A percentile compares a stretch with the other conserved stretches of the same genome.
Evolutionary conservation across 2,113 vertebrate genomes (phyloP).

Genomic region (Notiomystis cincta): DNA sequence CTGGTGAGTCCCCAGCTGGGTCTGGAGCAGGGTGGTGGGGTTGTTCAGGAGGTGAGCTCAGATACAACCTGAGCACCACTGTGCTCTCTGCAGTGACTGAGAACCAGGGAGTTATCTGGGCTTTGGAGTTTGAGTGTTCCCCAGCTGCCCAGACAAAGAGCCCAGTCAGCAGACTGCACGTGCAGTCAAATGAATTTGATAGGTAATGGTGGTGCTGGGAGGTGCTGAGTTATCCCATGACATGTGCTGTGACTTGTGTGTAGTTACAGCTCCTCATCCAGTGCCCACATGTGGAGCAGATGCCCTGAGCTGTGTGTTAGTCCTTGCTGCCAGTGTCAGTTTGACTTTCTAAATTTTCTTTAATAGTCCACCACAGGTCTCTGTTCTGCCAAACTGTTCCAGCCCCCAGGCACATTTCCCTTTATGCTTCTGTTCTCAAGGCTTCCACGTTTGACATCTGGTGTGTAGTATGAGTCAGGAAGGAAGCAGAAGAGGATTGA

Average conservation of each 20-base stretch:
- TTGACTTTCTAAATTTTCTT: neutral
- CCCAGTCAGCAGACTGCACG: neutral
- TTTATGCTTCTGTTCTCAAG: neutral
- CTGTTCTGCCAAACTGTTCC: neutral
- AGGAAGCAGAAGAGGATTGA: neutral
- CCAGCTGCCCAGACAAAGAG: neutral
- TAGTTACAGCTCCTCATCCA: neutral
- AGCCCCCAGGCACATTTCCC: neutral
- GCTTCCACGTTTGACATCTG: neutral
- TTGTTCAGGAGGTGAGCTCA: neutral
- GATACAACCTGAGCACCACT: rapidly evolving
- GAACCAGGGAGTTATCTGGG: neutral
- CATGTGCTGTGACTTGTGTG: neutral
- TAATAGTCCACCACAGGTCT: neutral
- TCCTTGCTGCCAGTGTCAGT: neutral
- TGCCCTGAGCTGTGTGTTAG: neutral
- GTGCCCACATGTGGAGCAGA: neutral
- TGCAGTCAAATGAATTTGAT: neutral
- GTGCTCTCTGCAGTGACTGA: neutral
- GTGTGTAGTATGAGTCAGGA: neutral
- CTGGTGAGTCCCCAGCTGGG: neutral
- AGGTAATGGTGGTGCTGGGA: neutral
- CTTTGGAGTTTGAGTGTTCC: neutral
- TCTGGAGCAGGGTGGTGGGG: rapidly evolving
- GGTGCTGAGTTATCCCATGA: neutral